phyloP scores from a whole-genome alignment of 1,140 invertebrate species.

The Hestina assimilis region DNA sequence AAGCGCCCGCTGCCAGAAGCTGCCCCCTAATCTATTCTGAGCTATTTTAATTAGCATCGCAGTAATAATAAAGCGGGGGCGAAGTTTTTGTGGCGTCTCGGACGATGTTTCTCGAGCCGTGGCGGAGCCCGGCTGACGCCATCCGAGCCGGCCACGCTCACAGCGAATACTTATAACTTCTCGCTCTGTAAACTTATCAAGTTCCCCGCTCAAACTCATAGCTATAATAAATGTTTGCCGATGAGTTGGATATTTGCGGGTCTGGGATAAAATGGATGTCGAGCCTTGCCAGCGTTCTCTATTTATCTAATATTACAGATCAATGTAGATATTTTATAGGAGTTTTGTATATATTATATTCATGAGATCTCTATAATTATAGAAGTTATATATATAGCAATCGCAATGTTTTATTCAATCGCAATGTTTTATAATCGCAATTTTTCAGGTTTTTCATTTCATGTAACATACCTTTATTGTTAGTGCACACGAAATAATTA shows the following conservation, averaged over 20 bases:
- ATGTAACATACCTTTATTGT: not conserved
- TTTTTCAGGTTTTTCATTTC: slow-evolving; percentile 17
- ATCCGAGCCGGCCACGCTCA: slow-evolving; percentile 19
- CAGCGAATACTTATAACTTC: slow-evolving; percentile 66
- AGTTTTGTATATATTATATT: not conserved
- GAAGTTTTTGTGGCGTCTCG: slow-evolving; percentile 67
- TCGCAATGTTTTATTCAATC: too few relatives aligned
- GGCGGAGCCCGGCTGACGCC: slow-evolving; percentile 39
- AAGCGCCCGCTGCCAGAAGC: slow-evolving; percentile 68
- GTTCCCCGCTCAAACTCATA: slow-evolving; percentile 50
- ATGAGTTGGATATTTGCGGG: slow-evolving; percentile 38
- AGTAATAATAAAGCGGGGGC: slow-evolving; percentile 64
- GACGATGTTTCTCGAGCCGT: slow-evolving; percentile 47
- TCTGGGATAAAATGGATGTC: slow-evolving; percentile 18
- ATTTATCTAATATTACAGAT: slow-evolving; percentile 8
- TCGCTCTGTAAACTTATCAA: slow-evolving; percentile 59
- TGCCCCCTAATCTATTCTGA: slow-evolving; percentile 69
- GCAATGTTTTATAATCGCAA: too few relatives aligned
- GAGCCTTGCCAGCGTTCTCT: not conserved
- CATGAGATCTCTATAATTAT: not conserved
- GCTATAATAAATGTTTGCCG: slow-evolving; percentile 51
- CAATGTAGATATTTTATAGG: slow-evolving; percentile 3
- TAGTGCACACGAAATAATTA: not conserved
- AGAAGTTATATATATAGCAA: too few relatives aligned
- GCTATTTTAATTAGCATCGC: slow-evolving; percentile 74